phyloP scores from a whole-genome alignment of 2,113 vertebrate species.

The Oophaga pumilio region DNA sequence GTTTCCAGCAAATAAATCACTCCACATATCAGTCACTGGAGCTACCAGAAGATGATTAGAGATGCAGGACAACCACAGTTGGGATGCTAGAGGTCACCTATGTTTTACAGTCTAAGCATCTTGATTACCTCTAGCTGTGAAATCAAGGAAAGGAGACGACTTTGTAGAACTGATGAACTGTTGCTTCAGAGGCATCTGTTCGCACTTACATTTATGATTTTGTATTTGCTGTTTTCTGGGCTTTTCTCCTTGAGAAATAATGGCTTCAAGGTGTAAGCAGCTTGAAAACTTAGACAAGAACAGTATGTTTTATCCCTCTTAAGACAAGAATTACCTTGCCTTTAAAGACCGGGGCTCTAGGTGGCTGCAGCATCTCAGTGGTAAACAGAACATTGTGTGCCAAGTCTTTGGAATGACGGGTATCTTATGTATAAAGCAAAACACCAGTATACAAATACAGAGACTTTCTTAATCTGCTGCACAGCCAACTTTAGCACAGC shows the following conservation, averaged over 20 bases:
- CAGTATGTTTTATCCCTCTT: constrained; percentile 1
- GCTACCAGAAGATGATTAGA: background rate
- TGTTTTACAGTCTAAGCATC: background rate
- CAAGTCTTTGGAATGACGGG: background rate
- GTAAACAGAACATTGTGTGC: background rate
- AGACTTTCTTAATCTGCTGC: background rate
- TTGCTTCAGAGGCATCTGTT: constrained; percentile 26
- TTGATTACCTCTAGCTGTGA: constrained; percentile 14
- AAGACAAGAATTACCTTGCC: background rate
- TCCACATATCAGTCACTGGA: background rate
- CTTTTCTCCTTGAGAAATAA: constrained; percentile 23
- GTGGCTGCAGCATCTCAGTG: background rate
- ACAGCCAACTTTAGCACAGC: too few relatives aligned
- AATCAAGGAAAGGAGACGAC: constrained; percentile 31
- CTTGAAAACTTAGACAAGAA: constrained; percentile 6
- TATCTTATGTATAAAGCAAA: background rate
- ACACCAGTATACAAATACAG: background rate
- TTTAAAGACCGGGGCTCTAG: background rate
- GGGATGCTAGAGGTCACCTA: background rate
- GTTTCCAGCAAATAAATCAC: background rate
- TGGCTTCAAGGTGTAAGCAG: constrained; percentile 36
- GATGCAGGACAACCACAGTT: background rate
- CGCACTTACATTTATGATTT: constrained; percentile 20
- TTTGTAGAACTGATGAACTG: background rate
- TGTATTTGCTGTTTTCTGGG: constrained; percentile 25